Evolutionary conservation across 2,113 vertebrate species (phyloP), one percentile per base, ranked within the genome.

Genomic region (Peromyscus californicus): DNA sequence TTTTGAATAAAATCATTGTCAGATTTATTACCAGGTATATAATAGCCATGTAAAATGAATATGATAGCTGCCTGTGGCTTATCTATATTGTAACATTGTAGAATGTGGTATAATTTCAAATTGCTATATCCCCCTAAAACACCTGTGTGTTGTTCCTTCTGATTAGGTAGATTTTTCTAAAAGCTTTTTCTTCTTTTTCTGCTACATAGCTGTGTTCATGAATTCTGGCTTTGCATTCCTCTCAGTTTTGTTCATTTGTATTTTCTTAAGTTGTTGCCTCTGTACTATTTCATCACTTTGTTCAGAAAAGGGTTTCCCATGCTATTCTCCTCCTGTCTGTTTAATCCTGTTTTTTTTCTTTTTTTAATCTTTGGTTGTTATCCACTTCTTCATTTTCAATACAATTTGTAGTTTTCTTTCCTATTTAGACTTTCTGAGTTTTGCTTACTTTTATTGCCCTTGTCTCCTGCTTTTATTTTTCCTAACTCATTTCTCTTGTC

Each of bases 331-430:
- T 93, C 90, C 67, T 69, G 22, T 90, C 29, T 89, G 94, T 80
- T 94, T 29, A 84, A 78, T 85, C 17, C 96, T 88, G 7, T 76
- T 94, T 92, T 10, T 89, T n/a, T n/a, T n/a, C 5, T 76, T 94
- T 92, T 10, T 89, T n/a, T n/a, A n/a, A 3, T 89, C 72, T 67
- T 96, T 94, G n/a, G 4, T 36, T 45, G 16, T 42, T 79, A 42
- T 33, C 3, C 83, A 33, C 3, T 9, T 93, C 78, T n/a, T 80
- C 33, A 51, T 74, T 90, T 82, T 93, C 36, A 94, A 67, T 84
- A 51, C 76, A 88, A 75, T 63, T 51, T 33, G 1, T 69, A 12
- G 54, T 61, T 89, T 69, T 82, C 29, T 93, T 83, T 72, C 1
- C 86, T 70, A 36, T 22, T 90, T 95, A 78, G 42, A 3, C 31